phyloP scores from a whole-genome alignment of 2,888 invertebrate species.

The Anoplius nigerrimus region DNA sequence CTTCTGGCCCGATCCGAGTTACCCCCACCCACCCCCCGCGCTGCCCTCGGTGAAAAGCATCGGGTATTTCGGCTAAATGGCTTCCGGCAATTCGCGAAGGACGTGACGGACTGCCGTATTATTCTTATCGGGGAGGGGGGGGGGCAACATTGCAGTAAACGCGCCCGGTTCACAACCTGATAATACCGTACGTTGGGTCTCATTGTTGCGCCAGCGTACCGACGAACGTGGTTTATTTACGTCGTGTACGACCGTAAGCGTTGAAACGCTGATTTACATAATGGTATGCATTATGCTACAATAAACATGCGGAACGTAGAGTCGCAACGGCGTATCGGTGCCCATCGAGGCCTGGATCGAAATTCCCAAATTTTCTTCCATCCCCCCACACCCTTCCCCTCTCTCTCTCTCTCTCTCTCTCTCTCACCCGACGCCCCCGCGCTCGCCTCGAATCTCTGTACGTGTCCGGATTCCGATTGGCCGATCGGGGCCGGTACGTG shows the following conservation, averaged over 20 bases:
- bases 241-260: conserved; percentile 48
- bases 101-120: too few species aligned
- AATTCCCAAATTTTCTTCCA: conserved; percentile 53
- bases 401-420: too few species aligned
- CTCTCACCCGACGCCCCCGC: conserved; percentile 18
- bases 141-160: not conserved
- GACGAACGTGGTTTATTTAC: conserved; percentile 47
- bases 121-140: too few species aligned
- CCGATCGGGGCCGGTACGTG: not conserved
- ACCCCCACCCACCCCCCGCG: too few species aligned
- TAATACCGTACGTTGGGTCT: conserved; percentile 10
- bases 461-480: conserved; percentile 48
- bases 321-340: conserved; percentile 36
- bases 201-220: conserved; percentile 39
- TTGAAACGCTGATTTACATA: conserved; percentile 51
- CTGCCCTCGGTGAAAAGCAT: too few species aligned
- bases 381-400: not conserved
- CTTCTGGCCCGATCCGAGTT: too few species aligned
- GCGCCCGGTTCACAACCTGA: not conserved
- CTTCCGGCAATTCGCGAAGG: too few species aligned
- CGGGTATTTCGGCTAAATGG: too few species aligned
- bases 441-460: conserved; percentile 37
- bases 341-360: conserved; percentile 24
- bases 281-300: conserved; percentile 59
- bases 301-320: conserved; percentile 52